These are phyloP conservation scores for Porphyrio hochstetteri DNA, from an alignment of 2,113 vertebrate genomes.

Conservation along the genomic window DNA sequence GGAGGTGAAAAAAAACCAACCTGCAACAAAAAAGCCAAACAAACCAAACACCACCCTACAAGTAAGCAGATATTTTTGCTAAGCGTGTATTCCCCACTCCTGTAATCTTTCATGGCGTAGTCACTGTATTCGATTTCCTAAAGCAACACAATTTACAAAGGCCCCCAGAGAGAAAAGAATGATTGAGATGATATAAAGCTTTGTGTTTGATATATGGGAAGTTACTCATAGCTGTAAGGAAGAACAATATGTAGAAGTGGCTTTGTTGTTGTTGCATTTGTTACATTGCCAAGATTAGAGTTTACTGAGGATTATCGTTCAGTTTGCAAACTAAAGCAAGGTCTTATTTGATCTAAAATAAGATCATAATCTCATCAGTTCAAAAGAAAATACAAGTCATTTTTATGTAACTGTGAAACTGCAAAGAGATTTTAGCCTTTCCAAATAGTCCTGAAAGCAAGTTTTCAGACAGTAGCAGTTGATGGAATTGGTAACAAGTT, in stretches of 20 bases:
- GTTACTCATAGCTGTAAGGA: conserved; percentile 49
- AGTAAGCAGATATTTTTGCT: neutral
- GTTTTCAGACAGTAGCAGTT: neutral
- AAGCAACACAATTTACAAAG: conserved; percentile 38
- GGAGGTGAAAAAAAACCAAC: neutral
- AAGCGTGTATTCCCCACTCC: neutral
- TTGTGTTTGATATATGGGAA: conserved; percentile 58
- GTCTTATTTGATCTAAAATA: conserved; percentile 59
- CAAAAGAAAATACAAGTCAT: neutral
- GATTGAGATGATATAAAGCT: neutral
- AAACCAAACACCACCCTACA: neutral
- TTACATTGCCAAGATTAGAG: conserved; percentile 54
- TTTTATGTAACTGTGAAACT: conserved; percentile 15
- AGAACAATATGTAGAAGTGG: conserved; percentile 13
- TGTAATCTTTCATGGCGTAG: neutral
- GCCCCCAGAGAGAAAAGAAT: conserved; percentile 29
- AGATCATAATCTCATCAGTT: neutral
- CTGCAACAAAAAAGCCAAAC: too few species aligned
- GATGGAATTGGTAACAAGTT: neutral
- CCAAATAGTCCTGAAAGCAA: conserved; percentile 4
- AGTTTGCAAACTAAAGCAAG: conserved; percentile 15
- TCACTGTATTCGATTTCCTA: conserved; percentile 11
- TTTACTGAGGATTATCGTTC: conserved; percentile 2
- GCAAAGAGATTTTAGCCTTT: neutral
- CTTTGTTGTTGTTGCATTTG: conserved; percentile 64